Percentiles rank a stretch among this genome's conserved stretches.
These are phyloP conservation scores for Hirtodrosophila alboralis DNA, from an alignment of 2,888 invertebrate species.

Conservation along the genomic window DNA sequence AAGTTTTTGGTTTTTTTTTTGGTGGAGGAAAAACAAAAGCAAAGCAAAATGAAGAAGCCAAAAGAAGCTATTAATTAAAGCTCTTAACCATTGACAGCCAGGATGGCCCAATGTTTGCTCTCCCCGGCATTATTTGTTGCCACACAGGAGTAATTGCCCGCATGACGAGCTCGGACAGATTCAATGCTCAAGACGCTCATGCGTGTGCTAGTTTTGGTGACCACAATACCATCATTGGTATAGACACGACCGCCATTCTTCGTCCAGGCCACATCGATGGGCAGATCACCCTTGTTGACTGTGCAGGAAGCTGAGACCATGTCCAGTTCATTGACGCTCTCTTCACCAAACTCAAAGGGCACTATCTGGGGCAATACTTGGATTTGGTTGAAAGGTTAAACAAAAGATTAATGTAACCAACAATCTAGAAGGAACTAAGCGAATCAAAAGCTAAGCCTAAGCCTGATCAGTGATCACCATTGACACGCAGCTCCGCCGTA, in stretches of 20 bases:
- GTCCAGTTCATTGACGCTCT: conserved; percentile 88
- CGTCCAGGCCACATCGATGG: conserved; percentile 90
- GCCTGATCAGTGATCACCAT: conserved; percentile 87
- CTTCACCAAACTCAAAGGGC: conserved; percentile 89
- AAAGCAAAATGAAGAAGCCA: conserved; percentile 29
- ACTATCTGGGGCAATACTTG: conserved; percentile 89
- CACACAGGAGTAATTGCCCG: conserved; percentile 87
- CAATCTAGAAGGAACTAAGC: conserved; percentile 17
- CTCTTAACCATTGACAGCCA: conserved; percentile 86
- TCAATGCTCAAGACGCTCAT: conserved; percentile 88
- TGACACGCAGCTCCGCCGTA: conserved; percentile 89
- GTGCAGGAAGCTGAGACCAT: conserved; percentile 89
- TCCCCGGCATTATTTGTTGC: conserved; percentile 87
- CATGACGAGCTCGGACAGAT: conserved; percentile 86
- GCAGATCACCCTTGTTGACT: conserved; percentile 91
- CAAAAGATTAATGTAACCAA: conserved; percentile 32
- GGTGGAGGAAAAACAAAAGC: conserved; percentile 30
- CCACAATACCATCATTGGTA: conserved; percentile 86
- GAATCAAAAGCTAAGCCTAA: conserved; percentile 9
- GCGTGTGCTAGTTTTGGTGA: conserved; percentile 86
- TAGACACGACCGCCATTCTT: conserved; percentile 85
- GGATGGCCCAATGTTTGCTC: conserved; percentile 86
- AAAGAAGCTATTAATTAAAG: conserved; percentile 6
- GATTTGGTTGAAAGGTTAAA: conserved; percentile 21
- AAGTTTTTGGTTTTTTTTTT: conserved; percentile 2